These are phyloP conservation scores for Zhuqinia jingwanae DNA, from an alignment of 2,888 invertebrate species.

Conservation along the genomic window DNA sequence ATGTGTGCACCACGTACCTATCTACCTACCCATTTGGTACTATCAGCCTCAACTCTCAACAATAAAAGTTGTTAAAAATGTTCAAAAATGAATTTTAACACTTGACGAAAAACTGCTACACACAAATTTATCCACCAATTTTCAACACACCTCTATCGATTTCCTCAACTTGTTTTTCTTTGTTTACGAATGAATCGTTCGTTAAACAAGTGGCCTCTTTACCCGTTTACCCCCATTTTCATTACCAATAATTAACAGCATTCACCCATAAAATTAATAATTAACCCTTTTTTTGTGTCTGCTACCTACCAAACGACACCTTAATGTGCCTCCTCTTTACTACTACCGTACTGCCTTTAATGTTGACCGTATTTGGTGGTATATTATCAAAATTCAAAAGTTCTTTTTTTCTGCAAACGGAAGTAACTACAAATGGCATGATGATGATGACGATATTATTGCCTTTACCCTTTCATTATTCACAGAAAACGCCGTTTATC, in stretches of 20 bases:
- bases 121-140: too few relatives aligned
- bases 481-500: conserved; percentile 38
- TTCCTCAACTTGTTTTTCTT: too few relatives aligned
- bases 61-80: too few relatives aligned
- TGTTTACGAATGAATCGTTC: not conserved
- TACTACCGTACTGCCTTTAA: too few relatives aligned
- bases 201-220: not conserved
- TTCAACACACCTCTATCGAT: too few relatives aligned
- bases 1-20: too few relatives aligned
- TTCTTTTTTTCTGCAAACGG: not conserved
- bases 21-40: too few relatives aligned
- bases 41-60: too few relatives aligned
- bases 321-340: not conserved
- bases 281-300: conserved; percentile 11
- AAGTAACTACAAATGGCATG: conserved; percentile 17
- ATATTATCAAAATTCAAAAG: not conserved
- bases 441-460: too few relatives aligned
- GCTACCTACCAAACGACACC: too few relatives aligned
- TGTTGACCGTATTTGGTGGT: conserved; percentile 23
- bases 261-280: not conserved
- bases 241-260: not conserved
- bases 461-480: conserved; percentile 39
- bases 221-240: not conserved
- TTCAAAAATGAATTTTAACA: too few relatives aligned
- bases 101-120: too few relatives aligned